phyloP scores from a whole-genome alignment of 2,113 vertebrate species.

The Tiliqua scincoides region DNA sequence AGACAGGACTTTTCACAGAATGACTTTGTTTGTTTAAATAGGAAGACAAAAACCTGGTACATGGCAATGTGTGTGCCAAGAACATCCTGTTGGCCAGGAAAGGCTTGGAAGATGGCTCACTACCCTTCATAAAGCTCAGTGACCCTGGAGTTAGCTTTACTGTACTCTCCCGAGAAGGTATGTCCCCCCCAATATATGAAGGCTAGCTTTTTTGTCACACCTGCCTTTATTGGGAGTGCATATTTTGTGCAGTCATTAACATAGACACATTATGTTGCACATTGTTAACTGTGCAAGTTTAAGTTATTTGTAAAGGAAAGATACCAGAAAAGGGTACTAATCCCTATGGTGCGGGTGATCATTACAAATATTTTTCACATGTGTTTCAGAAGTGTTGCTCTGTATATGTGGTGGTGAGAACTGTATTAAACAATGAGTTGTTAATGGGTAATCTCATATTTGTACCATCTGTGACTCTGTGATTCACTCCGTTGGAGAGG shows the following conservation, averaged over 20 bases:
- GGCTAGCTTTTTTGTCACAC: not conserved
- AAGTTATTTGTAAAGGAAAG: not conserved
- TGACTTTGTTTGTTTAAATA: conserved; percentile 38
- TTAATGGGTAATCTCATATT: not conserved
- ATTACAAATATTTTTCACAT: too few relatives aligned
- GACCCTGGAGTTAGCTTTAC: conserved; percentile 88
- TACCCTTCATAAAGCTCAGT: conserved; percentile 92
- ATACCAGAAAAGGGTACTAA: not conserved
- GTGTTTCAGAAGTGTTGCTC: not conserved
- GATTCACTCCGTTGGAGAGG: not conserved
- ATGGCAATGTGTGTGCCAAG: conserved; percentile 93
- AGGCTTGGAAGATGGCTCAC: conserved; percentile 79
- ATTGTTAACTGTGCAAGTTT: not conserved
- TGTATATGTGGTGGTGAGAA: not conserved
- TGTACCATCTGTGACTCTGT: not conserved
- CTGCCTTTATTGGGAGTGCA: not conserved
- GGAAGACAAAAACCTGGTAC: conserved; percentile 89
- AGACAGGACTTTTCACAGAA: rapidly evolving
- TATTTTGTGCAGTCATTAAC: not conserved
- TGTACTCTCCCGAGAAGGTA: conserved; percentile 87
- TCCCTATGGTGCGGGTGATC: not conserved
- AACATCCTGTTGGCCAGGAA: conserved; percentile 88
- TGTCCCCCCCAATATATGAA: rapidly evolving
- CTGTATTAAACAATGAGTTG: not conserved
- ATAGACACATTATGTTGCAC: not conserved